Conservation (phyloP, 2,797 vertebrate species). For the Xenentodon cancila region DNA sequence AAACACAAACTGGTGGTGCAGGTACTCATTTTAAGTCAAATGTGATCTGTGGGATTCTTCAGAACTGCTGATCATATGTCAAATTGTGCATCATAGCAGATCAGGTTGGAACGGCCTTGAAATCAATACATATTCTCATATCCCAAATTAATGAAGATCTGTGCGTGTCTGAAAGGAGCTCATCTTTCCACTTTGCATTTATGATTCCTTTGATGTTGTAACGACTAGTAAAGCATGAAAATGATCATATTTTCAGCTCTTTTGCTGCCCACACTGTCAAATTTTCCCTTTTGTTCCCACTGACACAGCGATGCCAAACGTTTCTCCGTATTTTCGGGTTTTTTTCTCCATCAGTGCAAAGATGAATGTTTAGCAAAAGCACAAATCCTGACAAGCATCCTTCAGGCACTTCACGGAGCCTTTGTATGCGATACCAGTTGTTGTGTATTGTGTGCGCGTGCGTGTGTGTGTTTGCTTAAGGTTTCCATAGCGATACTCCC, state of each 20-base stretch:
- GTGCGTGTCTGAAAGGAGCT: too few relatives aligned
- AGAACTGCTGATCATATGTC: too few relatives aligned
- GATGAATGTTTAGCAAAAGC: conserved; percentile 9
- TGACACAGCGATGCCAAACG: background rate
- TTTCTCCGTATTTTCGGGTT: background rate
- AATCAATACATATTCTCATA: too few relatives aligned
- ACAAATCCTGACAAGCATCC: conserved; percentile 15
- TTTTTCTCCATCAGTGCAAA: conserved; percentile 5
- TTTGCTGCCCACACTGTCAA: too few relatives aligned
- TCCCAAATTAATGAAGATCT: too few relatives aligned
- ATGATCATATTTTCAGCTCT: too few relatives aligned
- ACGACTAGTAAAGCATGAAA: background rate
- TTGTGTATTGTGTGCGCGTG: conserved; percentile 15
- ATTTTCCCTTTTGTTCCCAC: background rate
- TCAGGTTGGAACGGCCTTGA: too few relatives aligned
- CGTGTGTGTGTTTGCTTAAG: conserved; percentile 32
- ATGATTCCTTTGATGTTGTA: background rate
- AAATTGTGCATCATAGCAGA: too few relatives aligned
- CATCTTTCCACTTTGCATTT: background rate
- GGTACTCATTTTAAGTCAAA: too few relatives aligned
- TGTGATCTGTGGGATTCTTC: too few relatives aligned
- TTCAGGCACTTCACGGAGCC: conserved; percentile 31
- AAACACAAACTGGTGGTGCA: too few relatives aligned
- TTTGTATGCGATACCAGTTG: conserved; percentile 25
- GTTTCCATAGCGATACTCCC: conserved; percentile 78